Conservation (phyloP, 30 jellyfish, hydroid and myxozoan genomes). For the Hydractinia symbiolongicarpus region DNA sequence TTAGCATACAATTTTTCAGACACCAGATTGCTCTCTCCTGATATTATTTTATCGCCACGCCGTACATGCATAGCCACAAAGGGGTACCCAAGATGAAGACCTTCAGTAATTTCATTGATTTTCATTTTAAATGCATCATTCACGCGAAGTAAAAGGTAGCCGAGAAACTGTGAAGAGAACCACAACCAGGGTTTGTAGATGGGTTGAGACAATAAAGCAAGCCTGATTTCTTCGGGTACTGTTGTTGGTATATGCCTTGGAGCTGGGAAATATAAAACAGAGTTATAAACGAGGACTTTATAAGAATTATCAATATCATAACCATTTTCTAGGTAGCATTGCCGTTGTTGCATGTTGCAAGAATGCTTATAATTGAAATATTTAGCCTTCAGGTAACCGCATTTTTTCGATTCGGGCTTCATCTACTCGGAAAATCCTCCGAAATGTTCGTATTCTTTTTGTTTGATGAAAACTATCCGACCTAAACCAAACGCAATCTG, state of each 20-base stretch:
- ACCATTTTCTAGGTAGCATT: not conserved
- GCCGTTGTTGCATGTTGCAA: not conserved
- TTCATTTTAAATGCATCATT: not conserved
- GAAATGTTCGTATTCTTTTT: conserved; percentile 5
- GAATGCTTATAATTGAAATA: not conserved
- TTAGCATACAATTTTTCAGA: not conserved
- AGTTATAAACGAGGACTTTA: not conserved
- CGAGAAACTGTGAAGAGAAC: conserved; percentile 20
- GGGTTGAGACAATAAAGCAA: not conserved
- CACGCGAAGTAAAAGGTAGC: not conserved
- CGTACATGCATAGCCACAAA: conserved; percentile 30
- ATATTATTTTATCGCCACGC: conserved; percentile 26
- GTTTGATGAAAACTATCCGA: not conserved
- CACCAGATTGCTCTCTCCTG: not conserved
- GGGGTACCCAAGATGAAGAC: not conserved
- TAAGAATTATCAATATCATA: not conserved
- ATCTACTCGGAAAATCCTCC: not conserved
- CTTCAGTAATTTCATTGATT: not conserved
- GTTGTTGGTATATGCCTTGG: conserved; percentile 14
- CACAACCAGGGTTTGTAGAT: conserved; percentile 10
- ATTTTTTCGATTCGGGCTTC: not conserved
- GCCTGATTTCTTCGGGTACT: not conserved
- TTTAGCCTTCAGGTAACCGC: conserved; percentile 3
- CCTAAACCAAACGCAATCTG: not conserved
- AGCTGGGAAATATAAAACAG: not conserved